Base-by-base conservation (phyloP, 1,140 invertebrate genomes). In the Ephestia elutella region DNA sequence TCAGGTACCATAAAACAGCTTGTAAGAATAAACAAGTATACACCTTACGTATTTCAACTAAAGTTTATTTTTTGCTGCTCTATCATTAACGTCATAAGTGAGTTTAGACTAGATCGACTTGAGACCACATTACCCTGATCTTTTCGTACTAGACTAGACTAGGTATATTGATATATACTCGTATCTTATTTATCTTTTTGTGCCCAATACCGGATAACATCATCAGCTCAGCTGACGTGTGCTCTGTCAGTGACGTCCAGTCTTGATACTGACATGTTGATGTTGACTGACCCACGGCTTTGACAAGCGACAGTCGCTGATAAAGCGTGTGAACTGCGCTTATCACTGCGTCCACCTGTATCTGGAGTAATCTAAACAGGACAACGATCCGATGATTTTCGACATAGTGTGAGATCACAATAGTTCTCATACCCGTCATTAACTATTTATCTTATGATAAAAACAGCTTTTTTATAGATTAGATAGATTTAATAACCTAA, bases 301-400 rank as follows among this genome's bases (percentile, higher is more conserved):
- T 25, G 50, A 53, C 50, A 50, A 50, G 50, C 28, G 50, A 53
- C 50, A 53, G 50, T 25, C 50, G 21, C 21, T 18, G 21, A 25
- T 25, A 25, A 53, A n/a, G 20, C 50, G 50, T 53, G 50, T 53
- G 50, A 53, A 53, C 50, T 25, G 2, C 21, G 20, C 50, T 53
- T 53, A 53, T 53, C 50, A 25, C 20, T n/a, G 15, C n/a, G 57
- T 56, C 59, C 54, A 56, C 32, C 49, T 56, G 62, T 53, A 53
- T 53, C 50, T 53, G 13, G 38, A 15, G 38, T 44, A 44, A 44
- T 44, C 38, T 44, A 44, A 13, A 44, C 38, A 44, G 38, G 38
- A 44, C 38, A 44, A 15, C 13, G 38, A 44, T 44, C 38, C 38
- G 38, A 44, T 44, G 13, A 17, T 44, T 44, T 44, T 44, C 38